Base-by-base conservation (phyloP, 92 coral and sea anemone species). In the Epizoanthus ramosus region DNA sequence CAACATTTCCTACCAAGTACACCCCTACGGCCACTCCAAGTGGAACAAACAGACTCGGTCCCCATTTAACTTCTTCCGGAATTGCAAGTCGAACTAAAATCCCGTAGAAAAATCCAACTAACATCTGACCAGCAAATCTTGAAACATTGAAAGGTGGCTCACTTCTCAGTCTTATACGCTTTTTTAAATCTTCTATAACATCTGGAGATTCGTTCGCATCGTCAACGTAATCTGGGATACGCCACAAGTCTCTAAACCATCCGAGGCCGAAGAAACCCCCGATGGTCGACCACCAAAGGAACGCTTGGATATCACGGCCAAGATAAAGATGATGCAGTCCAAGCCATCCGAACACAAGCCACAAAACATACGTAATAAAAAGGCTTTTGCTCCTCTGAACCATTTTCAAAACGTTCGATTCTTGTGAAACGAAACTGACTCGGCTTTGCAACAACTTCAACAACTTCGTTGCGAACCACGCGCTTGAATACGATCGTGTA, bases 161-260 rank as follows among this genome's bases (percentile, higher is more conserved):
- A 50, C 81, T 88, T 5, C 99, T 88, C 14, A 84, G 81, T 81
- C 59, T 87, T 9, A 94, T 90, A 70, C 93, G 91, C 68, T 89
- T 84, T 79, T 92, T 94, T 68, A 94, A 86, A 35, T 80, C 85
- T 47, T 92, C 93, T 4, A 92, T 85, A 79, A 80, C 84, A 80
- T 79, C 92, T 22, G 84, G 88, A 33, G 87, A 89, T 19, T 94
- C 89, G 88, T 97, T 97, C 0, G 98, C 99, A 70, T 97, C 99
- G 83, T 94, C 95, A 3, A 97, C 98, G 64, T 97, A 97, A 8
- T 92, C 97, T 74, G 99, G 99, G 60, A 97, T 93, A 28, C 98
- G 93, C 98, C 98, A 97, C 52, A 97, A 83, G 84, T 97, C 99
- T 53, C 99, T 92, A 79, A 94, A 89, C 99, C 99, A 97, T 68